Base-by-base conservation (phyloP, 2,888 invertebrate species). In the Drosophila aldrichi region DNA sequence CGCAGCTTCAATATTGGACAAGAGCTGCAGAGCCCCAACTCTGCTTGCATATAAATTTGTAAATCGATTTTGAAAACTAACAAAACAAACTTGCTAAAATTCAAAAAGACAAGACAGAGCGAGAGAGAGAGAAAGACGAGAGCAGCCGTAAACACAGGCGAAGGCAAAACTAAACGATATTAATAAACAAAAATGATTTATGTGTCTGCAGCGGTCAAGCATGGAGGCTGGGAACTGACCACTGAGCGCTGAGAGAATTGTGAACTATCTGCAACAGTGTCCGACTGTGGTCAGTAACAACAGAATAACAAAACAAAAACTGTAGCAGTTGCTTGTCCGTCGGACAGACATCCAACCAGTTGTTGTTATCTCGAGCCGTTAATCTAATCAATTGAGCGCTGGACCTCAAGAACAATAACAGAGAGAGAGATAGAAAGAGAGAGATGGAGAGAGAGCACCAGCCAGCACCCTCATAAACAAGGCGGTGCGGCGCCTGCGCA, bases 111-210 rank as follows among this genome's bases (percentile, higher is more conserved):
- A 49, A 7, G 10, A 40, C 22, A 61, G 22, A 16, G n/a, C 25
- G 25, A 38, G 16, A 40, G n/a, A n/a, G 8, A 29, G 18, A 10
- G n/a, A 18, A 20, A 25, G 36, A n/a, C n/a, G n/a, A n/a, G n/a
- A n/a, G n/a, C n/a, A 56, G 32, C 25, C 2, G 56, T 14, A 2
- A 57, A 32, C 9, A 61, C 38, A 36, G 66, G 34, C 57, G 18
- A 51, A 49, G 57, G 62, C 74, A 60, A 66, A 67, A 59, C 70
- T 61, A 46, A 81, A 74, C 67, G 73, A 84, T 84, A 81, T 82
- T 83, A 86, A 83, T 81, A 86, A 81, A 86, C 81, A 75, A 74
- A 81, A 74, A 83, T 87, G 81, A 87, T 84, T 84, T 81, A 84
- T 84, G 87, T 81, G 84, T 84, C 81, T 74, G 84, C 74, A 67